Conservation (phyloP, 2,888 invertebrate genomes). For the Auanema freiburgensis region DNA sequence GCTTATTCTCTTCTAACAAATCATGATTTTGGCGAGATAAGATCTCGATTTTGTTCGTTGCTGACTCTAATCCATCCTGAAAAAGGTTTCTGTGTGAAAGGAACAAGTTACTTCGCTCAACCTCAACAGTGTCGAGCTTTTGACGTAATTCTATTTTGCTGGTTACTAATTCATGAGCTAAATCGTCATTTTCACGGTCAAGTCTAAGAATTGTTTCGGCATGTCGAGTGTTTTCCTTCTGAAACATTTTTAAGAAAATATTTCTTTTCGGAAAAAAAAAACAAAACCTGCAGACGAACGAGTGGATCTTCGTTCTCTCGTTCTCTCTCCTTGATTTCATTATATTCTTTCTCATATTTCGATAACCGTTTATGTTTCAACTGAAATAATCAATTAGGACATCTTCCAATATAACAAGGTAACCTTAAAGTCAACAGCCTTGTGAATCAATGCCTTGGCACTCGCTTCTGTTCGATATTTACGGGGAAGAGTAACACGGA, state of each 20-base stretch:
- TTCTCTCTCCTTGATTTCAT: constrained; percentile 73
- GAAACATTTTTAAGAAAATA: constrained; percentile 9
- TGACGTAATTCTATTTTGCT: constrained; percentile 70
- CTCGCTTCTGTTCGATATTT: constrained; percentile 88
- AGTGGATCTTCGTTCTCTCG: constrained; percentile 68
- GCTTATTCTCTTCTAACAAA: constrained; percentile 74
- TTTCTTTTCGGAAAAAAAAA: background rate
- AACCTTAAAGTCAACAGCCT: constrained; percentile 82
- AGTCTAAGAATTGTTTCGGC: constrained; percentile 69
- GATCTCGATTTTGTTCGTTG: constrained; percentile 46
- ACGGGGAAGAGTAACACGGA: constrained; percentile 92
- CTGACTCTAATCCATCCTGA: constrained; percentile 39
- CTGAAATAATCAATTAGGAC: constrained; percentile 48
- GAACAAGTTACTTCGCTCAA: constrained; percentile 26
- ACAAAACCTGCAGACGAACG: constrained; percentile 66
- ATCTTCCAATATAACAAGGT: background rate
- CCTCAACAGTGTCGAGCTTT: constrained; percentile 66
- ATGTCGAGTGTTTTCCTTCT: constrained; percentile 55
- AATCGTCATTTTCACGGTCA: constrained; percentile 72
- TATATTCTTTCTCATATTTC: constrained; percentile 90
- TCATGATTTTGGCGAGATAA: constrained; percentile 70
- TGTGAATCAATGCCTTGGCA: constrained; percentile 83
- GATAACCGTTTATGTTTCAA: constrained; percentile 77
- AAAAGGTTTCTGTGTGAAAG: background rate
- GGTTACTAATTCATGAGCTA: constrained; percentile 71